Conservation (phyloP, 2,888 invertebrate genomes). For the Protophormia terraenovae region DNA sequence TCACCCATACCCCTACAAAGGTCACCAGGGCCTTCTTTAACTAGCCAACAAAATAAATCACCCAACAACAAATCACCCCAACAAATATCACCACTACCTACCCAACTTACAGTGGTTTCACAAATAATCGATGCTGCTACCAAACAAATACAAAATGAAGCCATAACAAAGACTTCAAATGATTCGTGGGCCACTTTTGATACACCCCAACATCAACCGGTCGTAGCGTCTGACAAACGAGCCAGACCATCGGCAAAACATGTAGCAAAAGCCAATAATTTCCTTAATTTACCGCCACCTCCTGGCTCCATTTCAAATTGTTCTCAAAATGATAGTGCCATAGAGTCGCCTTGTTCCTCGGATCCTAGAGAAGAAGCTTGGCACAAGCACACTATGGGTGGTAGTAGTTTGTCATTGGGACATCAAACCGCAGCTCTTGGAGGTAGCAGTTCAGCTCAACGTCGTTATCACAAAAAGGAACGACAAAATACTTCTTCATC, state of each 20-base stretch:
- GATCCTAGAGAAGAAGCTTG: slow-evolving; percentile 87
- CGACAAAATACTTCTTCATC: slow-evolving; percentile 87
- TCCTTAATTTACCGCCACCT: slow-evolving; percentile 74
- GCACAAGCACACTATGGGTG: slow-evolving; percentile 75
- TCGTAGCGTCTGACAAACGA: slow-evolving; percentile 65
- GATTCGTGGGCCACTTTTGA: slow-evolving; percentile 85
- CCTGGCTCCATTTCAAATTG: slow-evolving; percentile 77
- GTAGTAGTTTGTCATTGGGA: slow-evolving; percentile 61
- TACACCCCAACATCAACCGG: slow-evolving; percentile 76
- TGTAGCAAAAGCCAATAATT: slow-evolving; percentile 68
- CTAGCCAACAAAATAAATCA: slow-evolving; percentile 68
- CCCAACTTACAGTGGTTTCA: slow-evolving; percentile 81
- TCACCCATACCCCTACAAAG: slow-evolving; percentile 80
- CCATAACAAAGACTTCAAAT: slow-evolving; percentile 78
- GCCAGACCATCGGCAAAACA: slow-evolving; percentile 58
- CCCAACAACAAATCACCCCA: slow-evolving; percentile 71
- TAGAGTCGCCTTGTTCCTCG: slow-evolving; percentile 89
- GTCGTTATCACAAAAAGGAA: slow-evolving; percentile 83
- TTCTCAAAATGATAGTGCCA: slow-evolving; percentile 80
- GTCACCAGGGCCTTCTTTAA: slow-evolving; percentile 72
- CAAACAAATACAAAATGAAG: slow-evolving; percentile 73
- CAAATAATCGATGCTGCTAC: slow-evolving; percentile 79
- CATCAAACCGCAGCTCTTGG: slow-evolving; percentile 56
- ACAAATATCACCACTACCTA: slow-evolving; percentile 81
- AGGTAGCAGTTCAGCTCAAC: slow-evolving; percentile 71